Evolutionary conservation across 1,140 invertebrate species (phyloP).

Genomic region (Bombus haemorrhoidalis): DNA sequence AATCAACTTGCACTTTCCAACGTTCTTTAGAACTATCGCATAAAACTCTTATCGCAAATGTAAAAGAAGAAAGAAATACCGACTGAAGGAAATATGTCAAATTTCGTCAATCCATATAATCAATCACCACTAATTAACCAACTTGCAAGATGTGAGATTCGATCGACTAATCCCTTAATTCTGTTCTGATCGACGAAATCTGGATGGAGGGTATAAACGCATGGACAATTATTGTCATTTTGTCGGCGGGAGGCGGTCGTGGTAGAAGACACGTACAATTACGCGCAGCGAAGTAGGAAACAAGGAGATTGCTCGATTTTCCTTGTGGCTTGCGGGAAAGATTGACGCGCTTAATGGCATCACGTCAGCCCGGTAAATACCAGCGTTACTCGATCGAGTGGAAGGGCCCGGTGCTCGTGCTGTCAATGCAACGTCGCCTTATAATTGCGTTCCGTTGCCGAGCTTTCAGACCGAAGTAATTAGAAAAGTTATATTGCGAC

Average conservation of each 20-base stretch:
- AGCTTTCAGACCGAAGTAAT: background rate
- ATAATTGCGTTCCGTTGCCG: background rate
- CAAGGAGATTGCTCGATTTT: slow-evolving; percentile 3
- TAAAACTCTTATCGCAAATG: too few relatives aligned
- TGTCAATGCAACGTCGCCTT: slow-evolving; percentile 9
- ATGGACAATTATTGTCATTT: background rate
- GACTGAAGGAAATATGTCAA: too few relatives aligned
- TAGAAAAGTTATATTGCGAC: slow-evolving; percentile 8
- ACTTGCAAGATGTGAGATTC: too few relatives aligned
- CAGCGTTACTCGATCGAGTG: background rate
- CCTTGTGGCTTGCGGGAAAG: background rate
- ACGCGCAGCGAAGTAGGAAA: background rate
- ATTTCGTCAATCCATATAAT: too few relatives aligned
- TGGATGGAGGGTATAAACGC: background rate
- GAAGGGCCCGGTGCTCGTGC: background rate
- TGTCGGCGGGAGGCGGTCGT: background rate
- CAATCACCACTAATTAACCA: too few relatives aligned
- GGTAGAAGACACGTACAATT: background rate
- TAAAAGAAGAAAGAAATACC: too few relatives aligned
- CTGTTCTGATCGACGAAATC: background rate
- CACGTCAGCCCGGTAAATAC: slow-evolving; percentile 1
- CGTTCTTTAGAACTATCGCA: too few relatives aligned
- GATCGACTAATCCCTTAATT: too few relatives aligned
- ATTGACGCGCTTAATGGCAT: slow-evolving; percentile 5
- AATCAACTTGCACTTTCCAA: too few relatives aligned